These are phyloP conservation scores for Neotoma lepida DNA, from an alignment of 2,113 vertebrate genomes.

Conservation along the genomic window DNA sequence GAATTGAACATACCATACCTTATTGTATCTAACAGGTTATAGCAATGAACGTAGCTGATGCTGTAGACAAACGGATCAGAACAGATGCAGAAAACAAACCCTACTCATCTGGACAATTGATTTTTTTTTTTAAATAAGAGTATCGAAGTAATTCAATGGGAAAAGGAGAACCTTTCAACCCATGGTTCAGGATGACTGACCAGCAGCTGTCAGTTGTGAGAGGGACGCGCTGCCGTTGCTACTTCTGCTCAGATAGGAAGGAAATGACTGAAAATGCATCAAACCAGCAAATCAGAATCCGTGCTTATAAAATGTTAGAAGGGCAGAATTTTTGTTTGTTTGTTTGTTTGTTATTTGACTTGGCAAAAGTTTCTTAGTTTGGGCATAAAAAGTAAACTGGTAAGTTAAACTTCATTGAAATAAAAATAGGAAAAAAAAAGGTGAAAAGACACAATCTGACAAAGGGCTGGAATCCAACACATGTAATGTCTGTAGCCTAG, in stretches of 20 bases:
- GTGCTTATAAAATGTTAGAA: background rate
- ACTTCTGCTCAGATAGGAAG: background rate
- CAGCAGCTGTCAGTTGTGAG: background rate
- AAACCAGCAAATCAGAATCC: background rate
- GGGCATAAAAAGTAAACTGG: background rate
- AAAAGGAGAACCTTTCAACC: conserved; percentile 22
- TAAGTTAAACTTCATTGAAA: background rate
- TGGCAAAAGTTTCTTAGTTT: background rate
- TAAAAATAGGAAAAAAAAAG: background rate
- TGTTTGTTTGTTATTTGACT: background rate
- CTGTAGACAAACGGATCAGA: background rate
- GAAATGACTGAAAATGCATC: background rate
- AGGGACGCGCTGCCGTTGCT: background rate
- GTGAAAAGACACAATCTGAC: background rate
- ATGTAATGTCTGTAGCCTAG: background rate
- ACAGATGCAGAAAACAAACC: background rate
- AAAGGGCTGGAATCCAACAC: background rate
- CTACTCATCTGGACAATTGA: background rate
- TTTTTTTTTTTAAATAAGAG: background rate
- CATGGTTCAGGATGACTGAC: background rate
- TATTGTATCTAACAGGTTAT: background rate
- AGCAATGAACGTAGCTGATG: background rate
- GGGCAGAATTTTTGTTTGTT: background rate
- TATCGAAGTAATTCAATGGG: background rate
- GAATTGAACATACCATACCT: background rate